A percentile compares a stretch with the other conserved stretches of the same genome.
These are phyloP conservation scores for Anadara kagoshimensis DNA, from an alignment of 1,140 invertebrate genomes.

Conservation along the genomic window DNA sequence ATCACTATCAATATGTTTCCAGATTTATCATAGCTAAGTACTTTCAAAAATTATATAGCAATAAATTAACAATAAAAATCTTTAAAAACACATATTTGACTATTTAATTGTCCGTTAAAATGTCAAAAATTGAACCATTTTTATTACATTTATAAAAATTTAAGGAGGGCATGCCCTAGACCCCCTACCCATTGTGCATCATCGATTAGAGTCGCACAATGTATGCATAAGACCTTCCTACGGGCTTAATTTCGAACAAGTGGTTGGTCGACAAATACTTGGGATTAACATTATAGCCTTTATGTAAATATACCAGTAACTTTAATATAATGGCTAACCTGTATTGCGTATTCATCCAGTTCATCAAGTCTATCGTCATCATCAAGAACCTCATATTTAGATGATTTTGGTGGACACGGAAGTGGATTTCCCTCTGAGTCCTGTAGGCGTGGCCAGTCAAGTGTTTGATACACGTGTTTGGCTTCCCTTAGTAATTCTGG, in stretches of 20 bases:
- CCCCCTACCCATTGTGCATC: no score
- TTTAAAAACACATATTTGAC: not conserved
- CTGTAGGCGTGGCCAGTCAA: conserved; percentile 28
- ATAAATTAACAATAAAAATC: not conserved
- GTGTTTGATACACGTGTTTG: conserved; percentile 29
- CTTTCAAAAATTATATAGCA: not conserved
- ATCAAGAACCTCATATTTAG: conserved; percentile 23
- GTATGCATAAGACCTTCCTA: no score
- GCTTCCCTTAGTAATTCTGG: conserved; percentile 38
- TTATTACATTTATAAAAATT: no score
- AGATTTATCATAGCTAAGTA: not conserved
- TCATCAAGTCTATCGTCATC: conserved; percentile 17
- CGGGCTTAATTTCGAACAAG: no score
- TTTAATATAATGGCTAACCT: conserved; percentile 14
- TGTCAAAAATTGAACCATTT: not conserved
- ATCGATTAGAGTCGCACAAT: no score
- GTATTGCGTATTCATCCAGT: conserved; percentile 31
- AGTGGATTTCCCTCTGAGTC: conserved; percentile 33
- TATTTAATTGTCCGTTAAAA: not conserved
- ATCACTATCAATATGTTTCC: not conserved
- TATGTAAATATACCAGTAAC: not conserved
- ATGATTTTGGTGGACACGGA: conserved; percentile 23
- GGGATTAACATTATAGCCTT: not conserved
- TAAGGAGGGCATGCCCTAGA: no score
- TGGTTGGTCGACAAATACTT: not conserved